A percentile compares a stretch with the other conserved stretches of the same genome.
phyloP scores from a whole-genome alignment of 2,797 vertebrate species.

The Arrhamphus sclerolepis region DNA sequence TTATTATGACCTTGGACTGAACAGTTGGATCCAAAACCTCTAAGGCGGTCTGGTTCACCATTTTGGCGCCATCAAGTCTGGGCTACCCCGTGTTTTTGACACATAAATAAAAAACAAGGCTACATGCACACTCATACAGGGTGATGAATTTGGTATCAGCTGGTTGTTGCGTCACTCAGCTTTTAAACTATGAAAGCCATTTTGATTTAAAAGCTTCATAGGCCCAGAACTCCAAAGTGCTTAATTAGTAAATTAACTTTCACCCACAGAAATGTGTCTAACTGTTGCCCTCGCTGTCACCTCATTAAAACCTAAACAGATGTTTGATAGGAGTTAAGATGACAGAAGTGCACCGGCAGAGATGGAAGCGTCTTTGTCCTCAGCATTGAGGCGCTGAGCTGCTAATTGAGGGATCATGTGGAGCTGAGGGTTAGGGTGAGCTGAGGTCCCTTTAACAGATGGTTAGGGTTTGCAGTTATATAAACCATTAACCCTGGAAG shows the following conservation, averaged over 20 bases:
- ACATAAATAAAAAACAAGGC: not conserved
- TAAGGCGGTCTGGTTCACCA: no score
- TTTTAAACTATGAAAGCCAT: no score
- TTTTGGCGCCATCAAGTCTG: no score
- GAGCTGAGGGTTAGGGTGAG: slow-evolving; percentile 35
- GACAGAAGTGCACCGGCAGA: slow-evolving; percentile 23
- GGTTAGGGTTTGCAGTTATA: slow-evolving; percentile 55
- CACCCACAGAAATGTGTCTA: not conserved
- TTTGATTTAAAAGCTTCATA: no score
- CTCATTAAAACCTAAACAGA: slow-evolving; percentile 12
- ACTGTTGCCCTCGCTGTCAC: slow-evolving; percentile 2
- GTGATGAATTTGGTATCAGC: not conserved
- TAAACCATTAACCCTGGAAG: slow-evolving; percentile 42
- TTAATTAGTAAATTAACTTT: not conserved
- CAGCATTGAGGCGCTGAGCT: slow-evolving; percentile 40
- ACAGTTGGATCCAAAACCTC: no score
- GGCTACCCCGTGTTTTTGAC: no score
- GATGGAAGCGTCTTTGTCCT: slow-evolving; percentile 29
- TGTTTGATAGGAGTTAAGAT: slow-evolving; percentile 17
- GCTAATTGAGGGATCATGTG: slow-evolving; percentile 59
- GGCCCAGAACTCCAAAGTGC: no score
- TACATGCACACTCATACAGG: not conserved
- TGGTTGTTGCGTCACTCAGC: no score
- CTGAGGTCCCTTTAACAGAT: slow-evolving; percentile 58
- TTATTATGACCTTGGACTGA: no score